Evolutionary conservation across 2,888 invertebrate genomes (phyloP), one percentile per base, ranked within the genome.

Genomic region (Acrocera orbiculus): DNA sequence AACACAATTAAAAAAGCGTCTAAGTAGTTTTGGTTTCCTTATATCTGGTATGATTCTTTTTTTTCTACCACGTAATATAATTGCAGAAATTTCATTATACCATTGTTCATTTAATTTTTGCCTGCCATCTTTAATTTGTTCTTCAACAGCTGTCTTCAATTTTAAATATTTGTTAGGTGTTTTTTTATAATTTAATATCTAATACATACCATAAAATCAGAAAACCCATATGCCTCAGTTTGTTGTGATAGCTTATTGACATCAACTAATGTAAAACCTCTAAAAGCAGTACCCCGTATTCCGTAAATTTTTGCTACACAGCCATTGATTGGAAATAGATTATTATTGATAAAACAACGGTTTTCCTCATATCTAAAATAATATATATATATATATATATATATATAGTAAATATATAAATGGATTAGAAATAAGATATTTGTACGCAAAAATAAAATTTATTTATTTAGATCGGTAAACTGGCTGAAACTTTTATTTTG

Each of bases 1-100:
- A 2, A 87, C 72, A 46, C 85, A 80, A 53, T 87, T 79, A 54
- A 80, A 90, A 57, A 89, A 89, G 27, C 73, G 71, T 45, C 69
- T 71, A 55, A 80, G 70, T 51, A 72, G 68, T 10, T 65, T 65
- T 13, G 65, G 67, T 42, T 76, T 72, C 30, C 69, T 64, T 0
- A 71, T 65, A 40, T 72, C 72, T 1, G 82, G 81, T 34, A 83
- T 64, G 42, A 69, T 64, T 36, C 69, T 72, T 49, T 67, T 76
- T 49, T 72, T 76, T 35, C 61, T 68, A 1, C 76, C 81, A 65
- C 74, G 56, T 34, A 60, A 30, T 17, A 60, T 34, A 1, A 58
- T 56, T 1, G 46, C 41, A 30, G 58, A 54, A 15, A 61, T 58
- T 36, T 56, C 54, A 1, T 53, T 53, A 30, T 52, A 55, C 61